A percentile compares a stretch with the other conserved stretches of the same genome.
phyloP scores from a whole-genome alignment of 2,113 vertebrate genomes.

The Emydocephalus ijimae region DNA sequence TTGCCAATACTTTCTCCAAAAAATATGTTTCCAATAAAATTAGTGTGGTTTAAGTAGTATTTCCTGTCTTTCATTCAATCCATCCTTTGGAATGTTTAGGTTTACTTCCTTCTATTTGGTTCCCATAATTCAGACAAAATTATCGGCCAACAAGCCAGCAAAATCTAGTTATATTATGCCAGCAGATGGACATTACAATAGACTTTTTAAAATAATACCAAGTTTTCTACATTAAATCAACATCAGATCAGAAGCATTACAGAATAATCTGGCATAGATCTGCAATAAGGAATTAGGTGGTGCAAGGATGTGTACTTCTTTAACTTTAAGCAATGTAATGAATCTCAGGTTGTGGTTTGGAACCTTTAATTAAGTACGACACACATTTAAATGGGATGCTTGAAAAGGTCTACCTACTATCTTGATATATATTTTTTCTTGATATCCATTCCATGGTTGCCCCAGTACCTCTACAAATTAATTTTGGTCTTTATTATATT shows the following conservation, averaged over 20 bases:
- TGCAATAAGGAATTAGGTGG: neutral
- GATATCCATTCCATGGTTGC: neutral
- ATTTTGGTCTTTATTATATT: neutral
- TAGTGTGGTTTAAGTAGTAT: neutral
- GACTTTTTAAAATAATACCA: neutral
- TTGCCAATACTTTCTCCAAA: neutral
- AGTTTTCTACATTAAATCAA: neutral
- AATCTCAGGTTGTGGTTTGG: neutral
- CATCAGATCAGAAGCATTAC: neutral
- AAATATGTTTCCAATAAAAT: neutral
- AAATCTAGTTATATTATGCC: neutral
- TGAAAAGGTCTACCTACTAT: neutral
- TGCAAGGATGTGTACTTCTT: neutral
- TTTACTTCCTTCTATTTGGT: neutral
- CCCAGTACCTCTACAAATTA: neutral
- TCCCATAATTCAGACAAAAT: neutral
- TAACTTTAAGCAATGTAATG: neutral
- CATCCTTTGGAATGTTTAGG: neutral
- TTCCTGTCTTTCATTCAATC: neutral
- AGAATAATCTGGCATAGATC: neutral
- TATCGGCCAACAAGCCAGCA: neutral
- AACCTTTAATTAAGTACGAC: neutral
- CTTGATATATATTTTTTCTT: neutral
- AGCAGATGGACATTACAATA: neutral
- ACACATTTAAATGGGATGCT: neutral